Evolutionary conservation across 2,113 vertebrate species (phyloP), one percentile per base, ranked within the genome.

Genomic region (Hiodon tergisus): DNA sequence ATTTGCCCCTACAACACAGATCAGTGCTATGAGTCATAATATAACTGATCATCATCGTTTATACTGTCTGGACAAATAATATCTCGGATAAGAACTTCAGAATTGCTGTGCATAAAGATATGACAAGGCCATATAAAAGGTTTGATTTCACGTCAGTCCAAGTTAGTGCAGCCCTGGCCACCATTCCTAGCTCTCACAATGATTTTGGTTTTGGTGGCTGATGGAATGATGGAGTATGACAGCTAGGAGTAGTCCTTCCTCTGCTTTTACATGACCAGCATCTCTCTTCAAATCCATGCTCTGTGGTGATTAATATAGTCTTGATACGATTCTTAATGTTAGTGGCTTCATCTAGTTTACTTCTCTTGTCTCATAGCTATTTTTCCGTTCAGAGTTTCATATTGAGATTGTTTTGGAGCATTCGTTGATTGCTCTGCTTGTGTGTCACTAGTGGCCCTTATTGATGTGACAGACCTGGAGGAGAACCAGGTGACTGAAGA

Each of bases 401-500:
- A 59, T 47, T 58, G 31, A 10, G 54, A 69, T 11, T 5, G 31
- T 55, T 31, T 16, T 8, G 17, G 51, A 10, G 31, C 47, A 51
- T n/a, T 62, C 53, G 8, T 16, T 61, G 13, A 72, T 16, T 7
- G 61, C 14, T 51, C 17, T 72, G 6, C 5, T 52, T 4, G 9
- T 14, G 14, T 65, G 6, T 62, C 31, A 80, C 4, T 69, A 93
- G 89, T 91, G 84, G 84, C 91, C 85, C 91, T 90, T 81, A 93
- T 98, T 85, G 92, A 95, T 84, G 84, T 88, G 84, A 89, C 79
- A 76, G 89, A 90, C 84, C 91, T 93, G 78, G 91, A 94, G 86
- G 90, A 93, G 83, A 92, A 90, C 81, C 91, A 92, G 78, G 84
- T 94, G 81, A 93, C 91, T 78, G 91, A 85, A 79, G 91, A 94